These are phyloP conservation scores for Notolepis coatsorum DNA, from an alignment of 2,797 vertebrate species.

Conservation along the genomic window DNA sequence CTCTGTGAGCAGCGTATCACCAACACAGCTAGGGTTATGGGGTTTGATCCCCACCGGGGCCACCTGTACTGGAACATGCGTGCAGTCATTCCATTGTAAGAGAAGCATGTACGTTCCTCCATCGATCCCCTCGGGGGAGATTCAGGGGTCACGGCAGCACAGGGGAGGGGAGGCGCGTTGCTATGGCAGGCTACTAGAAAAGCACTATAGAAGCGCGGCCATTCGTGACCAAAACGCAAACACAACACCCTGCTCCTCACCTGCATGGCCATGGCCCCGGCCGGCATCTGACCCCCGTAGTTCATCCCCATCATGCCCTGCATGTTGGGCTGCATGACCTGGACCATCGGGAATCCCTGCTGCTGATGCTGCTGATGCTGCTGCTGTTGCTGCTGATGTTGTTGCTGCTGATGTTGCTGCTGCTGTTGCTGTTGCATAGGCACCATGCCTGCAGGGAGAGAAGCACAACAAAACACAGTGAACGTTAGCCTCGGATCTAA, in stretches of 20 bases:
- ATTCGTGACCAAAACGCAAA: too few relatives aligned
- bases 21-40: too few relatives aligned
- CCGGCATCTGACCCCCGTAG: slow-evolving; percentile 91
- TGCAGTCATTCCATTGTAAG: too few relatives aligned
- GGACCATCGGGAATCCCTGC: slow-evolving; percentile 93
- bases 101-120: too few relatives aligned
- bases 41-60: too few relatives aligned
- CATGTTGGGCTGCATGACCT: slow-evolving; percentile 95
- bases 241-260: slow-evolving; percentile 65
- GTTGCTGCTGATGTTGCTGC: slow-evolving; percentile 33
- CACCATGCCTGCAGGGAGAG: slow-evolving; percentile 85
- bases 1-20: too few relatives aligned
- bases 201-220: too few relatives aligned
- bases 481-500: not conserved
- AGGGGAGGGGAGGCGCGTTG: too few relatives aligned
- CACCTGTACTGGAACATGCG: too few relatives aligned
- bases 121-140: too few relatives aligned
- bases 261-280: slow-evolving; percentile 93
- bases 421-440: slow-evolving; percentile 87
- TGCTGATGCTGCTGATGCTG: slow-evolving; percentile 80
- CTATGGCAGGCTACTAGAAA: too few relatives aligned
- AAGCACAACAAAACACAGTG: not conserved
- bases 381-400: slow-evolving; percentile 81
- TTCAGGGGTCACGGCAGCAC: too few relatives aligned
- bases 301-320: slow-evolving; percentile 97